Evolutionary conservation across 2,888 invertebrate genomes (phyloP).

Genomic region (Eilema sororculum): DNA sequence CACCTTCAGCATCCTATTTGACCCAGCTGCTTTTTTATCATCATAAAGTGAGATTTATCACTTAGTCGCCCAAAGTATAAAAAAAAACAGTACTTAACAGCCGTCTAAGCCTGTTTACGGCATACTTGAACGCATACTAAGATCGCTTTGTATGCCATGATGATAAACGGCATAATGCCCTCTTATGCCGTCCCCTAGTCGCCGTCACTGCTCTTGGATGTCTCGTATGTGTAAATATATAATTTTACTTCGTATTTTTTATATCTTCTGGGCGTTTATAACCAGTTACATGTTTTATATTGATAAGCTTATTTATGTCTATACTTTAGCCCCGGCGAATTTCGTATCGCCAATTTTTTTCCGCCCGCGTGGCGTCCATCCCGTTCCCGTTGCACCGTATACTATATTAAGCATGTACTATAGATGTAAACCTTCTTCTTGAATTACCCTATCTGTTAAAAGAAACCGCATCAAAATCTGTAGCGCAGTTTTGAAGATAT

Average conservation of each 20-base stretch:
- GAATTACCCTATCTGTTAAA: no score
- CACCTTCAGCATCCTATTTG: neutral
- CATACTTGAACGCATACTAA: neutral
- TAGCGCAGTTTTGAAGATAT: no score
- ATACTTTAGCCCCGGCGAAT: no score
- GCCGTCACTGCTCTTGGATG: neutral
- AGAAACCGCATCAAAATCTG: no score
- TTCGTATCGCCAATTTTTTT: no score
- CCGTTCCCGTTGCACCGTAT: no score
- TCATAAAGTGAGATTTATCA: neutral
- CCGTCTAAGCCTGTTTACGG: neutral
- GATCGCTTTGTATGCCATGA: neutral
- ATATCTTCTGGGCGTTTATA: neutral
- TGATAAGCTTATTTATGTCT: neutral
- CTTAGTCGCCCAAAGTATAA: neutral
- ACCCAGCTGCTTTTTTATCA: neutral
- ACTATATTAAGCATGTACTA: no score
- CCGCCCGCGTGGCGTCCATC: no score
- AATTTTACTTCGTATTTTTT: neutral
- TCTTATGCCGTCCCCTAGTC: slow-evolving; percentile 4
- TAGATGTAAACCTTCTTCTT: no score
- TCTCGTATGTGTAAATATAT: neutral
- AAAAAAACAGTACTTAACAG: neutral
- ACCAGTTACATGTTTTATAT: neutral
- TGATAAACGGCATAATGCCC: neutral